phyloP scores from a whole-genome alignment of 2,888 invertebrate genomes.

The Abscondita cerata region DNA sequence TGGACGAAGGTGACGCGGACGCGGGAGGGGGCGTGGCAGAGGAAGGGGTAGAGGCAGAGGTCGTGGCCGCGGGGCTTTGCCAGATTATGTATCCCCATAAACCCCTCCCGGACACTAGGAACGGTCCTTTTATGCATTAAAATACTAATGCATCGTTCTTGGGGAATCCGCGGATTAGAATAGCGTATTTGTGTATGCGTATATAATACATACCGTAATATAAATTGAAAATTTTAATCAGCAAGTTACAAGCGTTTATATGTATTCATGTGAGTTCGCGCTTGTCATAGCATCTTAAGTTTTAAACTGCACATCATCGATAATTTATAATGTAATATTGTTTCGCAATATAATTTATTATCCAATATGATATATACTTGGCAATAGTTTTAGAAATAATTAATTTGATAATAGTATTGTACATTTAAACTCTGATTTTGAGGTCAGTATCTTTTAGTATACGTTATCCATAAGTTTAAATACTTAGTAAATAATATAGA shows the following conservation, averaged over 20 bases:
- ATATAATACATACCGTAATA: not conserved
- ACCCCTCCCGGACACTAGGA: conserved; percentile 48
- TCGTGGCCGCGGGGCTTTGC: conserved; percentile 67
- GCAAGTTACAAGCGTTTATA: not conserved
- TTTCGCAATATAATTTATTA: conserved; percentile 7
- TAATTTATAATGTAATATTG: conserved; percentile 1
- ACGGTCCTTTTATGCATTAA: conserved; percentile 5
- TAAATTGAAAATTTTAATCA: not conserved
- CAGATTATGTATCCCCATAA: conserved; percentile 57
- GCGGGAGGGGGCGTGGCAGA: conserved; percentile 81
- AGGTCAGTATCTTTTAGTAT: conserved; percentile 12
- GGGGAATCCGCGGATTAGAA: conserved; percentile 24
- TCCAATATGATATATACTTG: not conserved
- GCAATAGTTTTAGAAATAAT: not conserved
- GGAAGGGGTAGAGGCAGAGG: conserved; percentile 81
- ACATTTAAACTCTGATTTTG: conserved; percentile 6
- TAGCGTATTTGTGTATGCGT: conserved; percentile 17
- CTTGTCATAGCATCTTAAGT: not conserved
- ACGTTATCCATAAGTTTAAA: conserved; percentile 6
- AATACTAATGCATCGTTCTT: conserved; percentile 17
- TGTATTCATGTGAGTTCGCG: conserved; percentile 4
- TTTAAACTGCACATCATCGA: conserved; percentile 1
- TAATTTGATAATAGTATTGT: conserved; percentile 4
- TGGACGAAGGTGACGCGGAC: conserved; percentile 85
- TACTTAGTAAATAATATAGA: not conserved